Percentiles rank a stretch among this genome's conserved stretches.
These are phyloP conservation scores for Petrocephalus microphthalmus DNA, from an alignment of 2,113 vertebrate genomes.

Conservation along the genomic window DNA sequence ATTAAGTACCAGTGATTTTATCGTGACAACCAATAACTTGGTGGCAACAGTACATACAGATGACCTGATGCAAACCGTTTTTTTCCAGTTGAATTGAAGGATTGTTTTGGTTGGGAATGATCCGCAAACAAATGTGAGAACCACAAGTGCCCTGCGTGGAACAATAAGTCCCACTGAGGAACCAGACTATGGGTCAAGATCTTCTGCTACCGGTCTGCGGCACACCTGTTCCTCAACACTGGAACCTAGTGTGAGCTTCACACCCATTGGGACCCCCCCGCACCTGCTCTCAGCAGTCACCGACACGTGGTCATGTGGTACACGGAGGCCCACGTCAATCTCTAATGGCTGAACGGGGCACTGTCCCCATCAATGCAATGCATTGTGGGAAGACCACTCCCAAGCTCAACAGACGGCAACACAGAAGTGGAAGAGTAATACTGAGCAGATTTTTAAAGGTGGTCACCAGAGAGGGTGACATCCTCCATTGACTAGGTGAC, in stretches of 20 bases:
- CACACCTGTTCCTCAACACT: conserved; percentile 17
- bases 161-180: not conserved
- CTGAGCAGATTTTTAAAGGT: not conserved
- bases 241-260: not conserved
- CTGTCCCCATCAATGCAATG: not conserved
- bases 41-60: not conserved
- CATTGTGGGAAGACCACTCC: not conserved
- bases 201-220: not conserved
- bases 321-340: not conserved
- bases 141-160: not conserved
- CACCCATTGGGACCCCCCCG: not conserved
- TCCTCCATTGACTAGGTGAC: not conserved
- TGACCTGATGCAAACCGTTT: not conserved
- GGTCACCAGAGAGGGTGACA: not conserved
- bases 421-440: not conserved
- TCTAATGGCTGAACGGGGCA: not conserved
- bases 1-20: not conserved
- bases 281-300: conserved; percentile 16
- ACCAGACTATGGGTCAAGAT: not conserved
- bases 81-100: not conserved
- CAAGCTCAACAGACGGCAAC: not conserved
- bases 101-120: not conserved
- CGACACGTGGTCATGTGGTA: not conserved
- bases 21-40: not conserved
- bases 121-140: not conserved